Evolutionary conservation across 2,888 invertebrate species (phyloP), one percentile per base, ranked within the genome.

Genomic region (Cheilosia scutellata): DNA sequence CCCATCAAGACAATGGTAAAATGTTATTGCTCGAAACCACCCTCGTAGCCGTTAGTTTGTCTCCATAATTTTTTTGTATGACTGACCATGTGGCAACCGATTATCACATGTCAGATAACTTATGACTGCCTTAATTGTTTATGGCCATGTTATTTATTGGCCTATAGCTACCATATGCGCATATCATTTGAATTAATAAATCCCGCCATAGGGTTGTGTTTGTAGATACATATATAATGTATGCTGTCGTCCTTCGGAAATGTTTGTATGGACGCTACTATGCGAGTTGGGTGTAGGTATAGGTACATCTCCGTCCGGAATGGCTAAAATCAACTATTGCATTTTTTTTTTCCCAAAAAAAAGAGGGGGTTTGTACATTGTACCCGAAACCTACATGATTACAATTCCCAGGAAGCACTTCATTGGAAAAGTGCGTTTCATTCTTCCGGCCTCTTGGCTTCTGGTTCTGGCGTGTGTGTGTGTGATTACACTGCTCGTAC

Each of bases 111-210:
- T 42, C 27, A 60, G 60, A 42, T 42, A 42, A 27, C 27, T 6
- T 27, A 60, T 60, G 40, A 42, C 42, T 60, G 60, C n/a, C 25
- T 60, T 25, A 25, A 37, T 40, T 42, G 16, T 42, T 40, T 51
- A 25, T 27, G 1, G 11, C 9, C 5, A 25, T 9, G 7, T 51
- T 25, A 51, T 51, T 51, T 51, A 51, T 11, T 25, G 51, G 7
- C 7, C 16, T 47, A 7, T 16, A n/a, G 16, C 11, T 37, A 9
- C 11, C 37, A 47, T 16, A 7, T 6, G 44, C 16, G 44, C 16
- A 5, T 7, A n/a, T 16, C 16, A 16, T 47, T n/a, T 44, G 3
- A 16, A n/a, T 2, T 6, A 7, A 7, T 16, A 6, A 16, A 16
- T 47, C 16, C 16, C 3, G 7, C 13, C 16, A 5, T 13, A 44